Percentiles rank a stretch among this genome's conserved stretches.
Conservation (phyloP, 2,797 vertebrate species). For the Oryzias dopingdopingensis region DNA sequence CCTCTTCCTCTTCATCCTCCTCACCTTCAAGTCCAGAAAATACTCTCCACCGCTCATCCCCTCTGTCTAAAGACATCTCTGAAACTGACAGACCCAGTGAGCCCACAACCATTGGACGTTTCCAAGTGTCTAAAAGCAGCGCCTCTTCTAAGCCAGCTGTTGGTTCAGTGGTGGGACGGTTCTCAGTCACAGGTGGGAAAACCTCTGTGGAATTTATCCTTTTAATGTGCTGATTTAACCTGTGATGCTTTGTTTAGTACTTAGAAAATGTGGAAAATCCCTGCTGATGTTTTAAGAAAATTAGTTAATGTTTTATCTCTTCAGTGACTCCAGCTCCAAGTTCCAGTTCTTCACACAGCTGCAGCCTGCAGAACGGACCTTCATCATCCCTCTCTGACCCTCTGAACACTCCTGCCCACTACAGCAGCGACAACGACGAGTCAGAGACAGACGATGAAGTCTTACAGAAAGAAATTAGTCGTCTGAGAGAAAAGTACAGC, state of each 20-base stretch:
- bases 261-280: too few relatives aligned
- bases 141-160: constrained; percentile 25
- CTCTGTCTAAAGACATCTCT: constrained; percentile 35
- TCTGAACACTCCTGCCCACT: constrained; percentile 77
- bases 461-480: constrained; percentile 86
- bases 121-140: constrained; percentile 83
- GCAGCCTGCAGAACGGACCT: constrained; percentile 53
- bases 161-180: constrained; percentile 83
- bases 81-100: constrained; percentile 53
- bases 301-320: constrained; percentile 29
- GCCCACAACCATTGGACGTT: constrained; percentile 85
- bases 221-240: neutral
- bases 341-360: constrained; percentile 30
- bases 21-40: constrained; percentile 88
- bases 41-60: constrained; percentile 81
- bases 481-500: constrained; percentile 88
- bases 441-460: constrained; percentile 90
- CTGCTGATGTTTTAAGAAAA: neutral
- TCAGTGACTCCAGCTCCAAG: constrained; percentile 67
- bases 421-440: constrained; percentile 93
- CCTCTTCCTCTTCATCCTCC: constrained; percentile 68
- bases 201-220: neutral
- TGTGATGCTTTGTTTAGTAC: neutral
- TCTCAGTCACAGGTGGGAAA: constrained; percentile 81
- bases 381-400: constrained; percentile 61